Evolutionary conservation across 2,797 vertebrate species (phyloP), one percentile per base, ranked within the genome.

Genomic region (Hipposideros larvatus): DNA sequence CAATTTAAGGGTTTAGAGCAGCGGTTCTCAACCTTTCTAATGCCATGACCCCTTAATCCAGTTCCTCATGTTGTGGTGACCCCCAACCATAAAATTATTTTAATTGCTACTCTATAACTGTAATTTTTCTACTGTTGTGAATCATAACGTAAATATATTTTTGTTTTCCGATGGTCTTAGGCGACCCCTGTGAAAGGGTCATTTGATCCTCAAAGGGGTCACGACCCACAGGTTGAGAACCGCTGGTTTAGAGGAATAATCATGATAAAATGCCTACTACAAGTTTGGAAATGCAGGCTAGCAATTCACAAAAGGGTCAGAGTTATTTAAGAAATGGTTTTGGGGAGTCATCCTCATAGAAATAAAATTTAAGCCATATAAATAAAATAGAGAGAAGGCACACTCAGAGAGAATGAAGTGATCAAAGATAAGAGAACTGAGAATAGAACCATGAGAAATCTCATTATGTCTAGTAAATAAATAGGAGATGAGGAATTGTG

Each of bases 271-370:
- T 57, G 41, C 28, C 73, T 92, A 73, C 63, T 11, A 74, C 19
- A 80, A 59, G 16, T 28, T 94, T 91, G 28, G n/a, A 68, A 85
- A 59, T 73, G 16, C 65, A n/a, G 11, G 10, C 31, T 82, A 22
- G 48, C 68, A 77, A 66, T 59, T 96, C 59, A 77, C 37, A 53
- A n/a, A 63, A 43, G 22, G 51, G 28, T 37, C 59, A 46, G 31
- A n/a, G 19, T 93, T 88, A 53, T 26, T 89, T 90, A 87, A 87
- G 51, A 92, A 97, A 70, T 65, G 21, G 4, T 70, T 77, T 94
- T 2, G 16, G 16, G 11, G 22, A 82, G 6, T 87, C 80, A 55
- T 86, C 9, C 41, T 93, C 10, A 80, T 77, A 71, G 26, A 84
- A 83, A 53, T 87, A 31, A 87, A 70, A 79, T n/a, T 79, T 19